Evolutionary conservation across 2,113 vertebrate species (phyloP), one percentile per base, ranked within the genome.

Genomic region (Amphilophus citrinellus): DNA sequence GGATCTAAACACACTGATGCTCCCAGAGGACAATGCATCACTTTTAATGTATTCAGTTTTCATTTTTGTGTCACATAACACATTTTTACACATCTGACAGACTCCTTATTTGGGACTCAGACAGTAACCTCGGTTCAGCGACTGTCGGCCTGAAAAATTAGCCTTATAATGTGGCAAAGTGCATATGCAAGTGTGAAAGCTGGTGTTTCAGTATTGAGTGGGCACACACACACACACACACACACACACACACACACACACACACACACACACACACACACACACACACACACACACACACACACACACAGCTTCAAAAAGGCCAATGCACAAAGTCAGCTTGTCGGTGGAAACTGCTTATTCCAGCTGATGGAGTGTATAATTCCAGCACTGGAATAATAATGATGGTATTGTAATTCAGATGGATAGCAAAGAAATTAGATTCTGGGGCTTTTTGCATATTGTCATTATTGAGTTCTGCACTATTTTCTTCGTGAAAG

Each of bases 351-450:
- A 91, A 93, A 93, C 84, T 88, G 93, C 92, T 91, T 93, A 93
- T 95, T 93, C 90, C 86, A 85, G 83, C 78, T 92, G 93, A 94
- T 88, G 90, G 91, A 93, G 91, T 92, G 87, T 91, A 91, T 94
- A 92, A 94, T 94, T 92, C 88, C 92, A 73, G 76, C 87, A 89
- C 80, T 86, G 91, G 94, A 95, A 95, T 94, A 91, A 90, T 94
- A 95, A 95, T 93, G 91, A 93, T 68, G 80, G 84, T 84, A 93
- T 94, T 91, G 89, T 94, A 93, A 95, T 95, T 94, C 94, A 93
- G 90, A 94, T 86, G 87, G 92, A 94, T 93, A 85, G 89, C 88
- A 81, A 6, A 88, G 82, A 93, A 94, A 95, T 94, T 88, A 93
- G 87, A 93, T 92, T 91, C 83, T 37, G 62, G 82, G 85, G 60